Evolutionary conservation across 2,888 invertebrate genomes (phyloP), one percentile per base, ranked within the genome.

Genomic region (Malthinus flaveolus): DNA sequence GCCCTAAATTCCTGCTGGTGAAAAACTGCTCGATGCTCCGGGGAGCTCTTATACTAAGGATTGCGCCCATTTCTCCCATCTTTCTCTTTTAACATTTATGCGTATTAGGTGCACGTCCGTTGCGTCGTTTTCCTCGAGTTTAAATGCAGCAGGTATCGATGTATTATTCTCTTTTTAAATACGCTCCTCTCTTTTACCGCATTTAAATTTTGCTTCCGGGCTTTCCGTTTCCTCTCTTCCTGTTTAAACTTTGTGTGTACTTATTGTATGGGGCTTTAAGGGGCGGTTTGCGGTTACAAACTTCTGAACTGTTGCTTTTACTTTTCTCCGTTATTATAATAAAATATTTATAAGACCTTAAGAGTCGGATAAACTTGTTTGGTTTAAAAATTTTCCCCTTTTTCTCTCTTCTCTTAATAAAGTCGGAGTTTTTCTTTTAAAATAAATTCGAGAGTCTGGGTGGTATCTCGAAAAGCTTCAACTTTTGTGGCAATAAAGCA

Each of bases 11-110:
- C 67, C 60, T 59, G 54, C 63, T 62, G 65, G 66, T 67, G 68
- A 68, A 67, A 68, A 68, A 67, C 67, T 62, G 63, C 62, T 59
- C 50, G 59, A 62, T 66, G 64, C 70, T 68, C 70, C 50, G 49
- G 70, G 68, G 68, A 68, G 68, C 68, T 68, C 68, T 68, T 68
- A 70, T 68, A 66, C 70, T 68, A 66, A 70, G 68, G 70, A 68
- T 70, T 68, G 68, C 67, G 68, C 68, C 68, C 66, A 66, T 68
- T 68, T 68, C 70, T 61, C 59, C 48, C 61, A 49, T 65, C 61
- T 61, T 63, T 62, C 57, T 56, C 64, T 49, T n/a, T 56, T 55
- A 44, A 32, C 32, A 32, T 53, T 53, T 35, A 52, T 45, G 53
- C 45, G 53, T 44, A 46, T 55, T 47, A 33, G 47, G 45, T 59